phyloP scores from a whole-genome alignment of 2,888 invertebrate genomes.

The Andrena fulva region DNA sequence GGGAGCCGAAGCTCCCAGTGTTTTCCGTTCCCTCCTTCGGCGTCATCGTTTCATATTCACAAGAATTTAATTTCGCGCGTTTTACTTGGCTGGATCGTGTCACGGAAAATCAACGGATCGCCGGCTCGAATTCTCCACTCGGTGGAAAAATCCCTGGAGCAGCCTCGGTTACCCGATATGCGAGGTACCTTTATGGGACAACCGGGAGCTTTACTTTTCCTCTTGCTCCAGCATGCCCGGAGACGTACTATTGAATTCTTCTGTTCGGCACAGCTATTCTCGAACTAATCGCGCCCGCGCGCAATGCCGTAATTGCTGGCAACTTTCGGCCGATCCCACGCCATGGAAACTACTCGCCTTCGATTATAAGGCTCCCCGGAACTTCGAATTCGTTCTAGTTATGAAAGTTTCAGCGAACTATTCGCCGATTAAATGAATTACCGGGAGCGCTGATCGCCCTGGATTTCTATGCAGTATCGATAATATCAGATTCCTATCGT shows the following conservation, averaged over 20 bases:
- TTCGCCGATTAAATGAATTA: slow-evolving; percentile 40
- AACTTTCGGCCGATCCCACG: slow-evolving; percentile 12
- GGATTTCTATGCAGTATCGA: slow-evolving; percentile 8
- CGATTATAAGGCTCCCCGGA: slow-evolving; percentile 11
- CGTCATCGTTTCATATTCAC: slow-evolving; percentile 64
- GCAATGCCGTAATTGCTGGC: slow-evolving; percentile 12
- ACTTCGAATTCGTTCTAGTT: slow-evolving; percentile 27
- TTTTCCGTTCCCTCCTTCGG: slow-evolving; percentile 20
- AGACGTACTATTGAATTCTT: slow-evolving; percentile 5
- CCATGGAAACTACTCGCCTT: slow-evolving; percentile 3
- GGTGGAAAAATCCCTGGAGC: slow-evolving; percentile 24
- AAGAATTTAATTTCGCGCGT: slow-evolving; percentile 76
- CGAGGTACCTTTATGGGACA: neutral
- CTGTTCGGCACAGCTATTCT: neutral
- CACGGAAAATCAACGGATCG: slow-evolving; percentile 54
- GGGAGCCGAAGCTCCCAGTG: neutral
- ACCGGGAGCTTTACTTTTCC: neutral
- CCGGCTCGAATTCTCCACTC: slow-evolving; percentile 10
- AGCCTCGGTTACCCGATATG: slow-evolving; percentile 41
- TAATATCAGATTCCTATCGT: slow-evolving; percentile 21
- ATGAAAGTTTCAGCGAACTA: slow-evolving; percentile 28
- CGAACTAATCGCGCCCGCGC: slow-evolving; percentile 6
- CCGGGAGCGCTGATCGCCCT: slow-evolving; percentile 8
- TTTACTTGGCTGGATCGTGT: slow-evolving; percentile 44
- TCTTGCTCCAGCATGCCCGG: neutral